Conservation (phyloP, 2,888 invertebrate genomes). For the Drosophila infuscata region DNA sequence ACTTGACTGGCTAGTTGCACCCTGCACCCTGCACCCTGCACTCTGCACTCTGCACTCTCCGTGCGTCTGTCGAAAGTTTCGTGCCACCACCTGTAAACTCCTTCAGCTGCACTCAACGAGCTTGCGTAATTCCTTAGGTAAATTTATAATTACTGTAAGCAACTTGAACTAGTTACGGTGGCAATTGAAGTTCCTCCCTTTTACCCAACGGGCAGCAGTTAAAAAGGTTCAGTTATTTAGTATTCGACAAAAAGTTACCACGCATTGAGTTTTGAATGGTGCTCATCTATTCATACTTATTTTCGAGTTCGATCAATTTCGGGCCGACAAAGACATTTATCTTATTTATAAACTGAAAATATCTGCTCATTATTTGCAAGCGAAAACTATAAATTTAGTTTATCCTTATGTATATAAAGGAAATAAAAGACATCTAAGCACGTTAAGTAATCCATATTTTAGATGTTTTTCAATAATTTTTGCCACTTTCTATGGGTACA, state of each 20-base stretch:
- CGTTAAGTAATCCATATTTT: neutral
- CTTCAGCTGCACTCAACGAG: constrained; percentile 57
- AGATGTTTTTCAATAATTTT: neutral
- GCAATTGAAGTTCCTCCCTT: constrained; percentile 57
- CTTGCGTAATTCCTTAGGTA: constrained; percentile 77
- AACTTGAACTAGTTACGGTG: constrained; percentile 77
- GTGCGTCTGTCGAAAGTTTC: constrained; percentile 32
- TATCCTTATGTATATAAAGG: neutral
- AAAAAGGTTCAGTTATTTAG: neutral
- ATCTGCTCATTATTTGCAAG: neutral
- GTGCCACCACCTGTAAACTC: constrained; percentile 43
- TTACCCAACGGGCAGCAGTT: constrained; percentile 32
- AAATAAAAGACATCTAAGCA: neutral
- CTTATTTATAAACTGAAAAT: neutral
- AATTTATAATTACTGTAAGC: constrained; percentile 80
- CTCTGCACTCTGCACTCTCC: constrained; percentile 6
- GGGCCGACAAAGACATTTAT: too few relatives aligned
- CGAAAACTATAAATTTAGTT: neutral
- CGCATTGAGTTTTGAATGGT: neutral
- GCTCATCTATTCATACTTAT: neutral
- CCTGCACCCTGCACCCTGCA: constrained; percentile 3
- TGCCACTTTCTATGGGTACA: neutral
- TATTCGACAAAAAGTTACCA: constrained; percentile 2
- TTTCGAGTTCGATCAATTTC: too few relatives aligned
- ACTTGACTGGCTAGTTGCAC: constrained; percentile 43